Base-by-base conservation (phyloP, 35 echinoderm and acorn worm species). In the Acanthaster planci region DNA sequence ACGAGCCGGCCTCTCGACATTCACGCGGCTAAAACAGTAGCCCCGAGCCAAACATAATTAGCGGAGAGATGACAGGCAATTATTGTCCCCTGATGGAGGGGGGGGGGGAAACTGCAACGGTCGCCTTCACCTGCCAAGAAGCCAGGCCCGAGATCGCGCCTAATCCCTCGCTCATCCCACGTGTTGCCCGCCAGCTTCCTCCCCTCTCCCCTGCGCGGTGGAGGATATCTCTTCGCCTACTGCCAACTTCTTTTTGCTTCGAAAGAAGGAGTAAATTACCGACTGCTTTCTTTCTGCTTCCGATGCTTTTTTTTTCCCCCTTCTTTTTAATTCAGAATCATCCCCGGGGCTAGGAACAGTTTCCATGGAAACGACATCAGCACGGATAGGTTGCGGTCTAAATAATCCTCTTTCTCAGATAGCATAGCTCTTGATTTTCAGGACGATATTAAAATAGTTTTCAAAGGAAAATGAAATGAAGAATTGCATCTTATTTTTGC, bases 21-120 rank as follows among this genome's bases (percentile, higher is more conserved):
- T 47, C 42, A 47, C 42, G 42, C 42, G 12, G 42, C 57, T 6
- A 72, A 72, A 72, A 72, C 14, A 14, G 9, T 16, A 26, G 21
- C 42, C 64, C 64, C 18, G 64, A 72, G 64, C 64, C 64, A 72
- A 72, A 31, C 14, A 72, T 72, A 72, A 72, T 72, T 72, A 72
- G 64, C 64, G 34, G 29, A 68, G 60, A 30, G 29, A 72, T 72
- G 64, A 72, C 34, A 72, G 23, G 64, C 64, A 72, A 72, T 72
- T 26, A 72, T 72, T 30, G 34, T 72, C 64, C 14, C 14, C 7
- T 31, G 64, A n/a, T n/a, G 19, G 22, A 12, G 29, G 29, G 19
- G 34, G 64, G 23, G 22, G 30, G 10, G 34, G 23, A 10, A 29
- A 26, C 56, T 59, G 64, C 64, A 10, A 31, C 26, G 64, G 64